phyloP scores from a whole-genome alignment of 23 tunicate species.

The Styela clava region DNA sequence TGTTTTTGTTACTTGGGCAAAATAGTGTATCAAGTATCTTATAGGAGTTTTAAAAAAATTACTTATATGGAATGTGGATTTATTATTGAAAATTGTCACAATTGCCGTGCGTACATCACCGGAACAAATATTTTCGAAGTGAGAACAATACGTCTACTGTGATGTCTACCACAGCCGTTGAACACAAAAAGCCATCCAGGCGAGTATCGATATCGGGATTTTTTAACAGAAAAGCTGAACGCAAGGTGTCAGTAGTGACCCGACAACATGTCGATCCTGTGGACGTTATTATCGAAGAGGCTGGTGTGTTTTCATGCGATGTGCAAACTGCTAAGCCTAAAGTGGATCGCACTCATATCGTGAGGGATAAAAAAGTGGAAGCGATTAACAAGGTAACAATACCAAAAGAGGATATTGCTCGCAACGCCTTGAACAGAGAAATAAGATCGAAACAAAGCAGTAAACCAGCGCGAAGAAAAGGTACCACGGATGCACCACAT shows the following conservation, averaged over 20 bases:
- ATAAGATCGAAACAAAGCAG: background rate
- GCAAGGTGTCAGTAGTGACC: constrained; percentile 25
- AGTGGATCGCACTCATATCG: constrained; percentile 9
- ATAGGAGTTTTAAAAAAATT: too few species aligned
- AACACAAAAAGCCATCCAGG: constrained; percentile 25
- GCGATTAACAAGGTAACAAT: constrained; percentile 4
- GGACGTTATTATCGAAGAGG: constrained; percentile 28
- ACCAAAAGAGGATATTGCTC: background rate
- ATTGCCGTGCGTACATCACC: background rate
- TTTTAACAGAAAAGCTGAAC: constrained; percentile 18
- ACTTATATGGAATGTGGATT: background rate
- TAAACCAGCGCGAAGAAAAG: background rate
- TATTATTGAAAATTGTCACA: background rate
- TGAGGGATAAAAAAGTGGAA: constrained; percentile 11
- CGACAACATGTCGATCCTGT: constrained; percentile 3
- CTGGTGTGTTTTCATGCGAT: background rate
- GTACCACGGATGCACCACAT: background rate
- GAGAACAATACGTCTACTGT: background rate
- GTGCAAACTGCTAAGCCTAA: background rate
- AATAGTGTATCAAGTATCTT: too few species aligned
- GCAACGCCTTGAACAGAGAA: constrained; percentile 10
- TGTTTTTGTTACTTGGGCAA: too few species aligned
- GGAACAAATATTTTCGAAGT: background rate
- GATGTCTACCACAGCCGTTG: constrained; percentile 14
- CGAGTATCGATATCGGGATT: constrained; percentile 30